Evolutionary conservation across 2,797 vertebrate species (phyloP).

Genomic region (Pipistrellus pipistrellus): DNA sequence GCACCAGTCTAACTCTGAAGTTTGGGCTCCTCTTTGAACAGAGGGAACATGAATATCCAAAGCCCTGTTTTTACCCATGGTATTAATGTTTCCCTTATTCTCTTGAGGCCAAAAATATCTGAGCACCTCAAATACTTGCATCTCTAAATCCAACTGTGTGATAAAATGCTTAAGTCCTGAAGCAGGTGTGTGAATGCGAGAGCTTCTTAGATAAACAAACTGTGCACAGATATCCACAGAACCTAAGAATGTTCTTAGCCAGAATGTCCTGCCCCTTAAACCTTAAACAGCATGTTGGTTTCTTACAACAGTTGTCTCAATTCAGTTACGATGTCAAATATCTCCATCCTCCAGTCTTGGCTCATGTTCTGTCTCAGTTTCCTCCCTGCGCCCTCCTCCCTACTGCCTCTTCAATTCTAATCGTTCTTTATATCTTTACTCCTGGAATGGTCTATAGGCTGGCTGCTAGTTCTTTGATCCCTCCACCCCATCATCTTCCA

Average conservation of each 20-base stretch:
- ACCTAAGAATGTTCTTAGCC: not conserved
- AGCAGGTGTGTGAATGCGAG: not conserved
- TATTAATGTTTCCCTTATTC: not conserved
- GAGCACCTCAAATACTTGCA: not conserved
- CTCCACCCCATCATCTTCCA: not conserved
- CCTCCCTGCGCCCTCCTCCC: not conserved
- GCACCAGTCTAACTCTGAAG: not conserved
- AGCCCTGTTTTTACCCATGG: not conserved
- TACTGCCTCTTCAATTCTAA: too few species aligned
- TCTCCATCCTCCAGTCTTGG: not conserved
- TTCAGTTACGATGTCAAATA: too few species aligned
- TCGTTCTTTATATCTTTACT: not conserved
- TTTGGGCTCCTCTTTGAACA: not conserved
- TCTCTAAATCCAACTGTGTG: not conserved
- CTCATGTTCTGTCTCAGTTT: not conserved
- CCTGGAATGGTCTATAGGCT: not conserved
- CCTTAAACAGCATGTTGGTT: not conserved
- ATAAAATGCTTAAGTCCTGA: not conserved
- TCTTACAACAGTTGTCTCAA: not conserved
- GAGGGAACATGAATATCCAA: not conserved
- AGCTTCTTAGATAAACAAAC: not conserved
- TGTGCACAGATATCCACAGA: not conserved
- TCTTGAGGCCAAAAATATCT: not conserved
- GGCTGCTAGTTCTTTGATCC: not conserved
- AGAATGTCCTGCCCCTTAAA: not conserved